Evolutionary conservation across 64 coral and sea anemone genomes (phyloP).

Genomic region (Dendrophyllia cribrosa): DNA sequence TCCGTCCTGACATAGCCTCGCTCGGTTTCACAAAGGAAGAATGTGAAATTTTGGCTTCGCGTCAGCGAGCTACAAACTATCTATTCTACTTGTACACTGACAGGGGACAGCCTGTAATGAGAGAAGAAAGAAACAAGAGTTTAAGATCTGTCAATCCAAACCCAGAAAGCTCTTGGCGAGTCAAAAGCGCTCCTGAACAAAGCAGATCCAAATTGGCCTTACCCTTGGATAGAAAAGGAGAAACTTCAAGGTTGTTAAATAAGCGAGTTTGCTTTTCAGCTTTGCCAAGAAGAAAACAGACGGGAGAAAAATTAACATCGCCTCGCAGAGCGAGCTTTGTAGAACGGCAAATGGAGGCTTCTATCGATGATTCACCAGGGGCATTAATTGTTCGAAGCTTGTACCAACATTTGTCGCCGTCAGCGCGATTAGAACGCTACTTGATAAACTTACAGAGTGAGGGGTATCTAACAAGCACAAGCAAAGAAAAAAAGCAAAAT

Average conservation of each 20-base stretch:
- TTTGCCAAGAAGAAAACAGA: background rate
- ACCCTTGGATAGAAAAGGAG: background rate
- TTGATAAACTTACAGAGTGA: constrained; percentile 4
- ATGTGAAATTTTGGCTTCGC: constrained; percentile 41
- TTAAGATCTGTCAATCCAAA: background rate
- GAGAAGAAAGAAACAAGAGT: background rate
- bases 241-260: background rate
- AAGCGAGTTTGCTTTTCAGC: background rate
- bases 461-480: background rate
- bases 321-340: background rate
- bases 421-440: constrained; percentile 19
- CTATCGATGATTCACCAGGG: background rate
- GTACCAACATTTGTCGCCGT: constrained; percentile 20
- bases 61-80: constrained; percentile 59
- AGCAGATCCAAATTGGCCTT: background rate
- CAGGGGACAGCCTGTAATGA: background rate
- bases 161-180: background rate
- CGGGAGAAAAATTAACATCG: background rate
- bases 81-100: constrained; percentile 9
- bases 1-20: background rate
- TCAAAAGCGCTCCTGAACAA: background rate
- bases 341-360: background rate
- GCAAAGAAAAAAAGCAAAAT: background rate
- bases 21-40: constrained; percentile 30
- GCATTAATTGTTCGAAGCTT: constrained; percentile 9